These are phyloP conservation scores for Stigmatopora argus DNA, from an alignment of 2,113 vertebrate genomes.

Conservation along the genomic window DNA sequence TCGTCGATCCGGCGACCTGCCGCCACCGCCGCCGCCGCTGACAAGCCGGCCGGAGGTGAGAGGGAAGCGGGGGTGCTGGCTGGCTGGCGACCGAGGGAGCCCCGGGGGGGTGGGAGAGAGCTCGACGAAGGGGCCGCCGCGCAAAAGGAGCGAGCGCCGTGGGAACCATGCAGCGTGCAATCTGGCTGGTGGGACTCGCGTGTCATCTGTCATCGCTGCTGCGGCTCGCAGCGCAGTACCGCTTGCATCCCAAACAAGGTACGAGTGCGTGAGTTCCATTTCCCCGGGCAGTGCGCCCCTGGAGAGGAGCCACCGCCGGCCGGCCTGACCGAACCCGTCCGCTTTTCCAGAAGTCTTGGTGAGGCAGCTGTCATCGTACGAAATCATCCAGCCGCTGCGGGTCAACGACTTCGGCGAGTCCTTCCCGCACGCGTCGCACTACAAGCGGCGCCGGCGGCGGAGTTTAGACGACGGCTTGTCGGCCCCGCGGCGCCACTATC, in stretches of 20 bases:
- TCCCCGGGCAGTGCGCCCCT: too few relatives aligned
- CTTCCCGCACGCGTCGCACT: conserved; percentile 78
- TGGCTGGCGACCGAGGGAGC: conserved; percentile 17
- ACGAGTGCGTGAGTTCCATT: conserved; percentile 5
- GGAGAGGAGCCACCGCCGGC: too few relatives aligned
- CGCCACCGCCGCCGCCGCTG: too few relatives aligned
- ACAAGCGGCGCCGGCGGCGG: conserved; percentile 79
- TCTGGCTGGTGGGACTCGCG: conserved; percentile 79
- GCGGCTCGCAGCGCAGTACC: conserved; percentile 66
- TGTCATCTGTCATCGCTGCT: conserved; percentile 77
- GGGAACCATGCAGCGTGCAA: conserved; percentile 77
- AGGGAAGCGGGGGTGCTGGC: conserved; percentile 31
- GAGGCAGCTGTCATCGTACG: conserved; percentile 82
- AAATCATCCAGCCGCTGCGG: conserved; percentile 85
- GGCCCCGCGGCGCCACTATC: conserved; percentile 76
- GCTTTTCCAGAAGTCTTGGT: conserved; percentile 76
- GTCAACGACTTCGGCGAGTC: conserved; percentile 88
- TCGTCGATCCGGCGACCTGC: conserved; percentile 66
- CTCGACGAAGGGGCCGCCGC: conserved; percentile 53
- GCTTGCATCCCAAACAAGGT: conserved; percentile 87
- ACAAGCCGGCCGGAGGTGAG: conserved; percentile 61
- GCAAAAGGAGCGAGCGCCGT: conserved; percentile 43
- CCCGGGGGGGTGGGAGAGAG: conserved; percentile 47
- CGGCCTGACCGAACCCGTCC: neutral
- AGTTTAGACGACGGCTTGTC: conserved; percentile 65